These are phyloP conservation scores for Bucco capensis DNA, from an alignment of 2,113 vertebrate species.

Conservation along the genomic window DNA sequence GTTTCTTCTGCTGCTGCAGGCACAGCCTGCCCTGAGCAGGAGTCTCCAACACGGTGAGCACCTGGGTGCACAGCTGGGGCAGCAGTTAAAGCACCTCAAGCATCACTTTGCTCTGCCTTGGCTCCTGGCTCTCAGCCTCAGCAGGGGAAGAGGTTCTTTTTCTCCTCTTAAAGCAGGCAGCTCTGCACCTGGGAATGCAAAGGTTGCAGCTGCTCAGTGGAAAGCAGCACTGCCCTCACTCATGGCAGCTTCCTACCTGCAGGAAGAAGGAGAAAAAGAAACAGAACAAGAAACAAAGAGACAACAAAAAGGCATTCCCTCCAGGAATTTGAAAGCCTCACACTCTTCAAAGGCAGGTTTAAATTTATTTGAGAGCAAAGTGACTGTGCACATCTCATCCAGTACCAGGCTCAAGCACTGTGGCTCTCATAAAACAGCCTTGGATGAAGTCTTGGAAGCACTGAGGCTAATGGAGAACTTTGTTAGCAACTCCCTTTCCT, in stretches of 20 bases:
- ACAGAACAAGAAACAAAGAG: background rate
- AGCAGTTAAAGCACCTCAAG: background rate
- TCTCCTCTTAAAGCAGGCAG: background rate
- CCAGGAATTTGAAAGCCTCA: background rate
- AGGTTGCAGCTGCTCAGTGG: background rate
- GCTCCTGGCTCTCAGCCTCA: background rate
- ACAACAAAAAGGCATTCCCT: background rate
- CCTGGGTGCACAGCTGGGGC: background rate
- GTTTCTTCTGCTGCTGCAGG: rapidly evolving
- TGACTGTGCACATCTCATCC: background rate
- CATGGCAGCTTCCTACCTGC: background rate
- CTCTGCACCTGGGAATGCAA: background rate
- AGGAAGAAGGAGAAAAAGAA: background rate
- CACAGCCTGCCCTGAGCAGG: background rate
- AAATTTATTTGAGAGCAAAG: background rate
- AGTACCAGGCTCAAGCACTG: background rate
- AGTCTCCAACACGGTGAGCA: background rate
- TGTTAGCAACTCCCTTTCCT: background rate
- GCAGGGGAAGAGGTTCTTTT: background rate
- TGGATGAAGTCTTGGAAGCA: background rate
- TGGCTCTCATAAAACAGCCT: background rate
- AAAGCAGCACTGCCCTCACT: background rate
- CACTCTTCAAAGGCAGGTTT: background rate
- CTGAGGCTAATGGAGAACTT: background rate
- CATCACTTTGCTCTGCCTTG: background rate